These are phyloP conservation scores for Thaumetopoea pityocampa DNA, from an alignment of 1,140 invertebrate species.

Conservation along the genomic window DNA sequence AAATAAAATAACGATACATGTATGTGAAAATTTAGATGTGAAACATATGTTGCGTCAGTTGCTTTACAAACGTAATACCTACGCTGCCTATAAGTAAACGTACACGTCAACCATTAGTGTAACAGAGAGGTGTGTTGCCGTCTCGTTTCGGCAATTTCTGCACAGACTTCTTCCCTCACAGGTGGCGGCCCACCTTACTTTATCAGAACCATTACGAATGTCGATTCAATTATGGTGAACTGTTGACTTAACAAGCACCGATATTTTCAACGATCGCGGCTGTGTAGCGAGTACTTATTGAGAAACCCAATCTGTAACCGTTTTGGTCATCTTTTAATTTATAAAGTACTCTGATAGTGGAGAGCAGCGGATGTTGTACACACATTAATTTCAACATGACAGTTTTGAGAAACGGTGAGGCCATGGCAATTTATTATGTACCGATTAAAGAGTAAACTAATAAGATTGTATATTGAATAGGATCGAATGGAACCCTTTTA, in stretches of 20 bases:
- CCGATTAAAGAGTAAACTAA: too few species aligned
- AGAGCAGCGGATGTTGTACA: background rate
- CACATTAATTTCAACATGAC: constrained; percentile 10
- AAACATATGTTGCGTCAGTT: constrained; percentile 32
- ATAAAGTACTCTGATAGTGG: constrained; percentile 6
- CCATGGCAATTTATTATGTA: too few species aligned
- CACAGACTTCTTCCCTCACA: constrained; percentile 32
- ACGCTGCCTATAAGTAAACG: constrained; percentile 24
- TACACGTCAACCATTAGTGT: constrained; percentile 25
- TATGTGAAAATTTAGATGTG: constrained; percentile 23
- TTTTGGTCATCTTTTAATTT: constrained; percentile 34
- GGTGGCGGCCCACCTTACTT: constrained; percentile 27
- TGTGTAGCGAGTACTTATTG: constrained; percentile 17
- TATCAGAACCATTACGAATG: constrained; percentile 38
- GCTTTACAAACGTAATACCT: constrained; percentile 25
- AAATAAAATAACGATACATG: constrained; percentile 43
- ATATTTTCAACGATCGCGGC: constrained; percentile 36
- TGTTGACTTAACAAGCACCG: constrained; percentile 45
- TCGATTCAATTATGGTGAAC: constrained; percentile 54
- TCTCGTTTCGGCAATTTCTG: constrained; percentile 15
- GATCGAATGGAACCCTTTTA: too few species aligned
- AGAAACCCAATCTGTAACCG: constrained; percentile 20
- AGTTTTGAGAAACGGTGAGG: too few species aligned
- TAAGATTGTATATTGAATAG: too few species aligned
- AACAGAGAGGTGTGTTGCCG: constrained; percentile 16